Percentiles rank a stretch among this genome's conserved stretches.
These are phyloP conservation scores for Limonius californicus DNA, from an alignment of 1,140 invertebrate genomes.

Conservation along the genomic window DNA sequence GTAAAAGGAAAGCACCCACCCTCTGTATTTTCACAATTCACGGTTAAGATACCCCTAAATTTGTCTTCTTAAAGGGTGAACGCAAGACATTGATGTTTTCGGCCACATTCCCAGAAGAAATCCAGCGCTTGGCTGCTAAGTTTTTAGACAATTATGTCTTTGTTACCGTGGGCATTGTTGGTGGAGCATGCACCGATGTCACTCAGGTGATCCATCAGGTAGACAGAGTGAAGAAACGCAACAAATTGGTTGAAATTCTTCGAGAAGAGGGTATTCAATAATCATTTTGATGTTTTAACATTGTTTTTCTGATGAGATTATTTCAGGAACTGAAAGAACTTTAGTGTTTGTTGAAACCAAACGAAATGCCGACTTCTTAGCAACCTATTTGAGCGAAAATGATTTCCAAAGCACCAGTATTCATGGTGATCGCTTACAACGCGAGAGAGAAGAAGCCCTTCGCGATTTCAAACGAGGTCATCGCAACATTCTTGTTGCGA, in stretches of 20 bases:
- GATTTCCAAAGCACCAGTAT: slow-evolving; percentile 80
- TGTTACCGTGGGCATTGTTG: slow-evolving; percentile 80
- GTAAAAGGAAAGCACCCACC: too few relatives aligned
- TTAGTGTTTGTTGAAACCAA: slow-evolving; percentile 91
- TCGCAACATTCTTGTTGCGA: slow-evolving; percentile 81
- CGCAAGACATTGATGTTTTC: slow-evolving; percentile 89
- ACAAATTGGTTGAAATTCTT: slow-evolving; percentile 68
- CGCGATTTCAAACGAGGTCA: slow-evolving; percentile 73
- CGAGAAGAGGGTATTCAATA: too few relatives aligned
- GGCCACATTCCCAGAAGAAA: slow-evolving; percentile 83
- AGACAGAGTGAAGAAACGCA: slow-evolving; percentile 66
- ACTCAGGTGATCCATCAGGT: slow-evolving; percentile 79
- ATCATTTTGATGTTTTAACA: too few relatives aligned
- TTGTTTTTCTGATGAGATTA: too few relatives aligned
- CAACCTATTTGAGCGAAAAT: slow-evolving; percentile 53
- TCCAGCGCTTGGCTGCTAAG: slow-evolving; percentile 71
- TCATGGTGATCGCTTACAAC: slow-evolving; percentile 87
- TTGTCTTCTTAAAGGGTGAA: slow-evolving; percentile 49
- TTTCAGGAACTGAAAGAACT: slow-evolving; percentile 52
- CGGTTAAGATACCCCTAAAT: too few relatives aligned
- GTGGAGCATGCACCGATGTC: slow-evolving; percentile 87
- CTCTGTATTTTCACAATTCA: too few relatives aligned
- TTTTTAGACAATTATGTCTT: slow-evolving; percentile 82
- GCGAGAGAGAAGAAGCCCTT: slow-evolving; percentile 84
- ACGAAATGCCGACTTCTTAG: slow-evolving; percentile 84